Evolutionary conservation across 2,113 vertebrate genomes (phyloP), one percentile per base, ranked within the genome.

Genomic region (rat (Rattus norvegicus)): DNA sequence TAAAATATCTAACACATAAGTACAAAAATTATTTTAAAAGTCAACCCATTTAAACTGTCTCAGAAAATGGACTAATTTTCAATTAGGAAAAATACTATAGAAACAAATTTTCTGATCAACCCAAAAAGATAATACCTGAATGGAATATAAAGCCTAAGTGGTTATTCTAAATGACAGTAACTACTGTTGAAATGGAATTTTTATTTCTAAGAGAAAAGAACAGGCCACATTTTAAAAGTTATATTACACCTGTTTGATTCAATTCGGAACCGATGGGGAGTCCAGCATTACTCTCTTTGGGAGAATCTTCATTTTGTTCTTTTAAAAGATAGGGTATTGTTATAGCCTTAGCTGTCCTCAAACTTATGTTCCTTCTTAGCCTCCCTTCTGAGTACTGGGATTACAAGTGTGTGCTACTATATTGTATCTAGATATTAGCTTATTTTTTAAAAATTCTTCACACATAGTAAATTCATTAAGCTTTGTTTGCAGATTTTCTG

Each of bases 21-120:
- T 47, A 47, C 36, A 65, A 85, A 85, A 30, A 65, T 65, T 85
- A 69, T 30, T 86, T 69, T 13, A 81, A 95, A 88, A 88, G 76
- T 80, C 22, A 88, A 89, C 12, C 77, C 54, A 88, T 54, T 72
- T 67, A 24, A 85, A 84, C 2, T 56, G 22, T 56, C 49, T 92
- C 59, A 97, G 65, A 85, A 96, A 96, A 56, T 54, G 2, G 36
- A 97, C 69, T 24, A 73, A 59, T 88, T 95, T 94, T 56, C 70
- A 92, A 70, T 24, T 49, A 95, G 93, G 47, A 90, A 10, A 92
- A 93, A 19, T 72, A 79, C 54, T 47, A 5, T 67, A 92, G 4
- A 93, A 39, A 90, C 6, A 69, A 43, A 69, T 94, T 92, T 94
- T 91, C 59, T 83, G 26, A 93, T 52, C 36, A 95, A 94, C n/a